Conservation (phyloP, 1,140 invertebrate species). For the Neotoxoptera formosana region DNA sequence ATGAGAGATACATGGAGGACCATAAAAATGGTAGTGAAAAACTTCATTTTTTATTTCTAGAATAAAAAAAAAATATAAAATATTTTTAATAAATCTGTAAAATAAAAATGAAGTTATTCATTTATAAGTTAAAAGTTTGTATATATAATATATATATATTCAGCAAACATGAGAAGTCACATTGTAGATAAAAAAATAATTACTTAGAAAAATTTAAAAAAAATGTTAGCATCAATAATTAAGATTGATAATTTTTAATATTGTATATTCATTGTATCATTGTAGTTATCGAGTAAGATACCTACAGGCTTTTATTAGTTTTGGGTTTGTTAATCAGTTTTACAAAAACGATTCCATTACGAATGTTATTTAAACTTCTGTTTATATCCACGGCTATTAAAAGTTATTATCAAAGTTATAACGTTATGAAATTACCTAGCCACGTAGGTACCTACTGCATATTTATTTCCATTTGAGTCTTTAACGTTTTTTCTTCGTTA, state of each 20-base stretch:
- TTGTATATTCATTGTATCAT: neutral
- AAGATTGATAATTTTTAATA: neutral
- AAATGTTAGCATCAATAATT: neutral
- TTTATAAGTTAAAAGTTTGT: neutral
- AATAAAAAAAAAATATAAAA: neutral
- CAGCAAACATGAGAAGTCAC: neutral
- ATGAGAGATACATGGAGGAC: neutral
- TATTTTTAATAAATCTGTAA: neutral
- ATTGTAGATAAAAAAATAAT: neutral
- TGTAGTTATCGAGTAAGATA: neutral
- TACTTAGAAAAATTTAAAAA: neutral
- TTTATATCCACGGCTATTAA: neutral
- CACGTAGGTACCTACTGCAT: neutral
- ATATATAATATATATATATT: neutral
- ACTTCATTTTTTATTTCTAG: constrained; percentile 38
- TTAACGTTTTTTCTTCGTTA: neutral
- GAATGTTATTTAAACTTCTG: neutral
- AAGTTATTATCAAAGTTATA: neutral
- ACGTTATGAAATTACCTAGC: neutral
- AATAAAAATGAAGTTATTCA: neutral
- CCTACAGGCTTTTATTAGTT: neutral
- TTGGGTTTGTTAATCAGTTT: neutral
- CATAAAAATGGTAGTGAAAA: neutral
- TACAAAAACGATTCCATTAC: neutral
- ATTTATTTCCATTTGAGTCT: neutral